Evolutionary conservation across 2,113 vertebrate species (phyloP).

Genomic region (Chrysochloris asiatica): DNA sequence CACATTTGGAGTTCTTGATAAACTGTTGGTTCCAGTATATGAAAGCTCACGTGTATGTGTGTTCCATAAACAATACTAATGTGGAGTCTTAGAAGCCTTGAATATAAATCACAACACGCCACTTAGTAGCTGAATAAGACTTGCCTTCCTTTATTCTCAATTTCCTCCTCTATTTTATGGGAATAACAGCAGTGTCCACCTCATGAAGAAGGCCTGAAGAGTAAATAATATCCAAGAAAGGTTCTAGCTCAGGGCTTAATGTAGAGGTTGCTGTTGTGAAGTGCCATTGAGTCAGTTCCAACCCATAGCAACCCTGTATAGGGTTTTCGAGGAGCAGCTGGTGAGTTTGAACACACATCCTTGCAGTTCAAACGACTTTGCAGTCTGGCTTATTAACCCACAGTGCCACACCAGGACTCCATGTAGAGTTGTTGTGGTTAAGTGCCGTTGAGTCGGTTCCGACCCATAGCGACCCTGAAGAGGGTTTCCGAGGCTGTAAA

Average conservation of each 20-base stretch:
- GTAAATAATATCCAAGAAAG: not conserved
- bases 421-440: too few species aligned
- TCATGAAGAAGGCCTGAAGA: not conserved
- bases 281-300: too few species aligned
- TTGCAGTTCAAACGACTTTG: too few species aligned
- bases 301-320: too few species aligned
- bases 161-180: not conserved
- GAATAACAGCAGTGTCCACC: not conserved
- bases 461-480: too few species aligned
- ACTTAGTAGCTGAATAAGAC: not conserved
- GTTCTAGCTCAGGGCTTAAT: not conserved
- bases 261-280: too few species aligned
- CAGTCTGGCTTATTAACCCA: too few species aligned
- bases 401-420: too few species aligned
- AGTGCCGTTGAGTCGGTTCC: too few species aligned
- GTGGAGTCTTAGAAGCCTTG: not conserved
- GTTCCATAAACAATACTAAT: not conserved
- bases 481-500: too few species aligned
- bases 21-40: not conserved
- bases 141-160: not conserved
- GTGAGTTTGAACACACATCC: too few species aligned
- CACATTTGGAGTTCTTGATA: not conserved
- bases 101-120: accelerated
- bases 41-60: not conserved
- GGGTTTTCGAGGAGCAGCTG: too few species aligned